Percentiles rank a stretch among this genome's conserved stretches.
Conservation (phyloP, 2,797 vertebrate species). For the Paguma larvata region DNA sequence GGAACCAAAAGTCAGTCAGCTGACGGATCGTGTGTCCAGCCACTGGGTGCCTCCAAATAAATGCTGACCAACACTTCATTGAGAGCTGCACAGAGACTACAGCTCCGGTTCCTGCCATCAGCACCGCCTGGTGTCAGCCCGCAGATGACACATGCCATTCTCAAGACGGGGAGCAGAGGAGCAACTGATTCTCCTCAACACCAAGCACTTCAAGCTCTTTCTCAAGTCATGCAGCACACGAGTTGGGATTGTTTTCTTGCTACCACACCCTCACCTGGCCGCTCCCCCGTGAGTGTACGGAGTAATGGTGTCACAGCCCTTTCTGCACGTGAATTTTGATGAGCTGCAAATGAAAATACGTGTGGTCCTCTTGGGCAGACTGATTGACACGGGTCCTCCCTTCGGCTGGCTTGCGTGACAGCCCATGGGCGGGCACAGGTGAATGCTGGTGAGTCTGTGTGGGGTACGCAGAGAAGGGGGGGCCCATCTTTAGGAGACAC, state of each 20-base stretch:
- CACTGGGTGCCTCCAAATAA: background rate
- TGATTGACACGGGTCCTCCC: background rate
- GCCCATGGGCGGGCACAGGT: accelerated
- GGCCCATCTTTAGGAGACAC: background rate
- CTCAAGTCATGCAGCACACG: accelerated
- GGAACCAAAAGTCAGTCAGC: background rate
- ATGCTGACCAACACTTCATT: background rate
- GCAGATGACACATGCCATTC: accelerated
- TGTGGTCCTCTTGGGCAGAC: background rate
- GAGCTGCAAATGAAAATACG: background rate
- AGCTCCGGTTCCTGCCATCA: background rate
- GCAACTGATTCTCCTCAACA: background rate
- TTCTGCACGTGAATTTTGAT: background rate
- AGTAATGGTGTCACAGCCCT: background rate
- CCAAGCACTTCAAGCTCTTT: background rate
- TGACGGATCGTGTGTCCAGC: too few species aligned
- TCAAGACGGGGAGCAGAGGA: background rate
- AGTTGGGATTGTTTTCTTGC: background rate
- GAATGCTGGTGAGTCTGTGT: accelerated
- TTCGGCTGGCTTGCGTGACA: background rate
- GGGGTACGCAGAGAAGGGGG: background rate
- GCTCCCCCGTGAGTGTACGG: background rate
- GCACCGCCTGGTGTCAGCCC: background rate
- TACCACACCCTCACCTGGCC: background rate
- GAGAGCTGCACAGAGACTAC: background rate